Evolutionary conservation across 2,888 invertebrate genomes (phyloP), one percentile per base, ranked within the genome.

Genomic region (Hemithea aestivaria): DNA sequence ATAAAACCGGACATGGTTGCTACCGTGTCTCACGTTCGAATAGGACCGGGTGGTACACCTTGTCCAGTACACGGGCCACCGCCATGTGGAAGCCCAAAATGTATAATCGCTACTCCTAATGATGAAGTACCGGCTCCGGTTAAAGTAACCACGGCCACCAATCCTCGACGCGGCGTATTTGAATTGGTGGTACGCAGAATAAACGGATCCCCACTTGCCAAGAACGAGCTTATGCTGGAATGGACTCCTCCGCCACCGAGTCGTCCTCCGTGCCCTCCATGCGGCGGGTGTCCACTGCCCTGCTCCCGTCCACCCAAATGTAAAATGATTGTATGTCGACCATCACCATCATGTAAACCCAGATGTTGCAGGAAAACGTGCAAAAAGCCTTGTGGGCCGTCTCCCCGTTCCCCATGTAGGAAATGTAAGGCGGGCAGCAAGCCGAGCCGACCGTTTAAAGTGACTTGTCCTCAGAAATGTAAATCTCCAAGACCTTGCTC

Each of bases 141-240:
- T 2, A 81, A 78, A 54, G 66, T 87, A 6, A 63, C 75, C 4
- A 70, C 71, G 10, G 62, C 59, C 10, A 66, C 61, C 22, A 87
- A 87, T 61, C 74, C 83, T 2, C 71, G 85, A 7, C 67, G 81
- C 30, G 85, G 85, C 10, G 85, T 87, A 11, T 87, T 85, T 47
- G 85, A 87, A 59, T 48, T 87, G 35, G 79, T 83, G 1, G 68
- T 87, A 42, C 73, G 84, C 24, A 73, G 66, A 59, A 59, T 84
- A 39, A 77, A 59, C 10, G 84, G 83, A 12, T 80, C 82, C 16
- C 81, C 83, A 7, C 58, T 85, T 9, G 85, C 85, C 6, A 82
- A 57, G 45, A 84, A 84, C 47, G 85, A 87, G 50, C 51, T 87
- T 23, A 81, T 85, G 77, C 53, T 87, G 24, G 85, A 87, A 58